These are phyloP conservation scores for Rhorus exstirpatorius DNA, from an alignment of 2,888 invertebrate species.

Conservation along the genomic window DNA sequence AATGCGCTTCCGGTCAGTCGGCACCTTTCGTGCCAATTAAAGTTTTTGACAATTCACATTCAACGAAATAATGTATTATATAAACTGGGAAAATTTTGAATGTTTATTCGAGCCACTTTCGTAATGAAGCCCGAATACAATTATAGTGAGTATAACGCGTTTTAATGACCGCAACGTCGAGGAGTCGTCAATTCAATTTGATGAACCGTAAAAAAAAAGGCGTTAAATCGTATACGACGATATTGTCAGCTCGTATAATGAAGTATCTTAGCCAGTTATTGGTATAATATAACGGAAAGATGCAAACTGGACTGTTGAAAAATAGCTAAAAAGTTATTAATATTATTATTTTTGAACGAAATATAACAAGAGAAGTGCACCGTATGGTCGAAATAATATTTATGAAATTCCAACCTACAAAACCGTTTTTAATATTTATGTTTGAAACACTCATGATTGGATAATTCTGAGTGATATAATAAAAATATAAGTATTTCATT, in stretches of 20 bases:
- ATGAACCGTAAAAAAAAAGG: conserved; percentile 60
- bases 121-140: conserved; percentile 51
- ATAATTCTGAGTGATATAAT: neutral
- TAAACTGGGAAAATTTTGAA: conserved; percentile 25
- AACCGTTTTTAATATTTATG: neutral
- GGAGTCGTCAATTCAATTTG: conserved; percentile 38
- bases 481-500: no score
- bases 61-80: conserved; percentile 14
- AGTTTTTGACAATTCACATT: conserved; percentile 43
- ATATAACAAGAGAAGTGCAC: neutral
- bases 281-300: neutral
- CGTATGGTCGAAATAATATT: neutral
- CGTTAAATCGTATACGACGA: conserved; percentile 6
- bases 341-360: neutral
- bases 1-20: conserved; percentile 57
- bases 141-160: conserved; percentile 30
- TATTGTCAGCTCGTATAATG: conserved; percentile 13
- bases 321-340: neutral
- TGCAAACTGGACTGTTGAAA: conserved; percentile 5
- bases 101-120: conserved; percentile 39
- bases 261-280: neutral
- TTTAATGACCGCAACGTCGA: conserved; percentile 51
- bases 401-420: no score
- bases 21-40: conserved; percentile 48
- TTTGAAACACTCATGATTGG: neutral